Evolutionary conservation across 2,888 invertebrate genomes (phyloP).

Genomic region (Prosopocoilus inquinatus): DNA sequence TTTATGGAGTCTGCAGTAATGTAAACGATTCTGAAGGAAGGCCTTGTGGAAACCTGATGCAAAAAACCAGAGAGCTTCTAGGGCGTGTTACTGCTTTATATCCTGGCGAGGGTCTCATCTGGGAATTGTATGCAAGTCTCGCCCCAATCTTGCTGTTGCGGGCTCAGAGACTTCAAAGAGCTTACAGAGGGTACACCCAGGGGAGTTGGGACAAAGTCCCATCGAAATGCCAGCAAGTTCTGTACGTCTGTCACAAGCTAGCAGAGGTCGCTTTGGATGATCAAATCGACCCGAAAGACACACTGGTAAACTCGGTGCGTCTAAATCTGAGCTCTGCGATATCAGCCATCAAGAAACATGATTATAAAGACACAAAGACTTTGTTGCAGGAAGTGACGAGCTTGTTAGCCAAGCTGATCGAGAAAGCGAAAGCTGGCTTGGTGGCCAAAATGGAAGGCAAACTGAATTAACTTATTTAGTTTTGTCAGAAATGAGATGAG

Average conservation of each 20-base stretch:
- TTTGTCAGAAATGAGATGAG: too few relatives aligned
- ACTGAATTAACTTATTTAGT: neutral
- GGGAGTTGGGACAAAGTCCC: constrained; percentile 62
- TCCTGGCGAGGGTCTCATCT: constrained; percentile 70
- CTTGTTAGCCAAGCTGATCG: constrained; percentile 35
- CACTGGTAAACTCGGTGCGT: constrained; percentile 40
- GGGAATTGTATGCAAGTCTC: constrained; percentile 79
- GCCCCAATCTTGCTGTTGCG: constrained; percentile 60
- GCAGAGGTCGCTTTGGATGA: constrained; percentile 60
- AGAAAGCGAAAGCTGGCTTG: constrained; percentile 24
- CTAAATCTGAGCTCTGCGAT: constrained; percentile 44
- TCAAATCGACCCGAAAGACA: constrained; percentile 39
- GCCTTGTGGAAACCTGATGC: constrained; percentile 51
- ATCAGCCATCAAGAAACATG: constrained; percentile 46
- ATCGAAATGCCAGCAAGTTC: constrained; percentile 60
- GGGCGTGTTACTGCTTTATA: constrained; percentile 70
- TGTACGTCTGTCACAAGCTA: constrained; percentile 61
- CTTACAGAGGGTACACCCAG: constrained; percentile 70
- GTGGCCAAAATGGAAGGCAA: constrained; percentile 13
- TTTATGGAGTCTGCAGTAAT: constrained; percentile 66
- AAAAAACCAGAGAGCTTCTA: constrained; percentile 65
- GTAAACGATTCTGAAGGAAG: constrained; percentile 61
- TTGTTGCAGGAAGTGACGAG: constrained; percentile 43
- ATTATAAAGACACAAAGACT: constrained; percentile 42
- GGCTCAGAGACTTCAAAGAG: constrained; percentile 73